Percentiles rank a stretch among this genome's conserved stretches.
These are phyloP conservation scores for Dolichotis patagonum DNA, from an alignment of 2,113 vertebrate genomes.

Conservation along the genomic window DNA sequence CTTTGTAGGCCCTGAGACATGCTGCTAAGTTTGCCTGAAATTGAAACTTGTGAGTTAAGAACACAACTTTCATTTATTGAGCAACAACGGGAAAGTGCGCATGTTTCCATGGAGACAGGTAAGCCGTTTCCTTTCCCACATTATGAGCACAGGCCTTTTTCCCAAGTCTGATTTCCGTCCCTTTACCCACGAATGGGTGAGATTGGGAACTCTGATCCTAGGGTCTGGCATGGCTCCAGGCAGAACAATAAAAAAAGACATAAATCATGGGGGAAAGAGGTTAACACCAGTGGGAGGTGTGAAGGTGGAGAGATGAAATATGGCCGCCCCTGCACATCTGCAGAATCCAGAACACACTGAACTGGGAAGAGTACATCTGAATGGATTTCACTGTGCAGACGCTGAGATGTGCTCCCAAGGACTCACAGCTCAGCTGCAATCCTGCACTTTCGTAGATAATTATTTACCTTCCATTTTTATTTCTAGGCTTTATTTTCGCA, in stretches of 20 bases:
- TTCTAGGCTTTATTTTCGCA: neutral
- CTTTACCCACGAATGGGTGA: slow-evolving; percentile 75
- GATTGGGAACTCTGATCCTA: slow-evolving; percentile 79
- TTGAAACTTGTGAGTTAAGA: slow-evolving; percentile 73
- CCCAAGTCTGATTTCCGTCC: slow-evolving; percentile 83
- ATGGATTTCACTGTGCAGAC: neutral
- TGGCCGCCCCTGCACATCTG: slow-evolving; percentile 68
- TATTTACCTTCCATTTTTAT: neutral
- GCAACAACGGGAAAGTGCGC: slow-evolving; percentile 75
- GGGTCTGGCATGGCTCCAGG: slow-evolving; percentile 83
- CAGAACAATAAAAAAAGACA: slow-evolving; percentile 84
- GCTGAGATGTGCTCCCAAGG: neutral
- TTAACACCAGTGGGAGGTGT: slow-evolving; percentile 62
- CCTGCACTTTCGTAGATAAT: neutral
- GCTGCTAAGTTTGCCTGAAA: slow-evolving; percentile 68
- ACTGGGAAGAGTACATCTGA: neutral
- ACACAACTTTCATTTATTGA: slow-evolving; percentile 84
- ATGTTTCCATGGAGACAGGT: slow-evolving; percentile 75
- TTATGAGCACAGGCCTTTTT: slow-evolving; percentile 79
- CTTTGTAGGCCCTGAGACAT: neutral
- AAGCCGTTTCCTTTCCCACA: slow-evolving; percentile 84
- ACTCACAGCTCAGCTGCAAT: neutral
- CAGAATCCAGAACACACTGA: slow-evolving; percentile 50
- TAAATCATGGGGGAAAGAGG: slow-evolving; percentile 82
- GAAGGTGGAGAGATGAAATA: slow-evolving; percentile 80